phyloP scores from a whole-genome alignment of 2,113 vertebrate species.

The Trochalopteron elliotii region DNA sequence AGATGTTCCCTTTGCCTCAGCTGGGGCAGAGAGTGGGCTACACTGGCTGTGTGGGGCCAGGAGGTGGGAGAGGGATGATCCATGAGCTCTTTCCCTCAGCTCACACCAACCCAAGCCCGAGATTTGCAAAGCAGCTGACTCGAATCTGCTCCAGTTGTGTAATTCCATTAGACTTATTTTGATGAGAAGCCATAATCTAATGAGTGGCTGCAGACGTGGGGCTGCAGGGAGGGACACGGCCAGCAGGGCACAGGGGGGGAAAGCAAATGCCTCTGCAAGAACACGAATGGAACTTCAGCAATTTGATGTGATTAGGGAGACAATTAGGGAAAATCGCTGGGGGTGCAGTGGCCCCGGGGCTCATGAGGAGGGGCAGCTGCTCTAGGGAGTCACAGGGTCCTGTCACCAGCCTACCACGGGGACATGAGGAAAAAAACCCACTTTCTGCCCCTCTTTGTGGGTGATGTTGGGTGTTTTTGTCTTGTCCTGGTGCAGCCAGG shows the following conservation, averaged over 20 bases:
- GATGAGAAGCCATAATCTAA: conserved; percentile 26
- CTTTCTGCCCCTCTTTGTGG: background rate
- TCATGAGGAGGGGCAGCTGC: background rate
- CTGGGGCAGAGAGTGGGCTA: background rate
- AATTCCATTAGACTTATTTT: conserved; percentile 50
- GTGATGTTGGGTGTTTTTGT: background rate
- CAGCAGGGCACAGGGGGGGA: background rate
- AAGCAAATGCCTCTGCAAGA: conserved; percentile 10
- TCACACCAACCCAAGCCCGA: background rate
- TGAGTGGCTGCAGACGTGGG: conserved; percentile 15
- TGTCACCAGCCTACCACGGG: background rate
- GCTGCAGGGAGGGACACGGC: background rate
- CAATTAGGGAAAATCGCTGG: background rate
- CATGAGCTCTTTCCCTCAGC: background rate
- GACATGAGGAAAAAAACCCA: background rate
- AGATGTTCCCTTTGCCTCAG: background rate
- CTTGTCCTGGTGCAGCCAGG: background rate
- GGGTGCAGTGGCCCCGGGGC: background rate
- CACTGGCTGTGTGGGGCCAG: background rate
- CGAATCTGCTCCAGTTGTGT: background rate
- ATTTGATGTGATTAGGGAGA: conserved; percentile 34
- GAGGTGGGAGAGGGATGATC: background rate
- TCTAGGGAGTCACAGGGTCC: background rate
- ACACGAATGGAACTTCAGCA: background rate
- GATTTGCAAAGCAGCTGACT: conserved; percentile 9